A percentile compares a stretch with the other conserved stretches of the same genome.
Evolutionary conservation across 1,140 invertebrate species (phyloP).

Genomic region (Copidosoma floridanum): DNA sequence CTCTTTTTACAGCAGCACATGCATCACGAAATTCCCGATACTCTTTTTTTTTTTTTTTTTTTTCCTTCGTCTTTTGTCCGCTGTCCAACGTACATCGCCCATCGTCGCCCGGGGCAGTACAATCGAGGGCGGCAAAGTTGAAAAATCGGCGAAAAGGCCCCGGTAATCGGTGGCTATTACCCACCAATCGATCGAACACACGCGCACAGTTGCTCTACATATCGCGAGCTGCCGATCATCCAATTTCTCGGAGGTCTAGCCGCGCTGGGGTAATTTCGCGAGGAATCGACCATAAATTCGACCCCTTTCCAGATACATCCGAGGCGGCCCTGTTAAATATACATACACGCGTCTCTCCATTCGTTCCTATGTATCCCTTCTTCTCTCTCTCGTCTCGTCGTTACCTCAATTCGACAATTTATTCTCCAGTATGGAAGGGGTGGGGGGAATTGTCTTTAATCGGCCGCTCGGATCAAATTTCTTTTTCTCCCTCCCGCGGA

Average conservation of each 20-base stretch:
- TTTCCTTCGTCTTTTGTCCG: too few species aligned
- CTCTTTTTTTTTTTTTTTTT: too few species aligned
- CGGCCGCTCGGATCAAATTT: background rate
- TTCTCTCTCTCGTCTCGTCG: background rate
- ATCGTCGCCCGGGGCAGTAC: too few species aligned
- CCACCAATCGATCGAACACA: slow-evolving; percentile 5
- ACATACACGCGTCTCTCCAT: background rate
- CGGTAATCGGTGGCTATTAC: slow-evolving; percentile 21
- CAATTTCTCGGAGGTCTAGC: background rate
- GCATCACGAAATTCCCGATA: too few species aligned
- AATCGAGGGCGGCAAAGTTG: too few species aligned
- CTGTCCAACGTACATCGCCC: too few species aligned
- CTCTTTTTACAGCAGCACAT: too few species aligned
- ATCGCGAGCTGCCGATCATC: background rate
- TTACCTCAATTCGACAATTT: background rate
- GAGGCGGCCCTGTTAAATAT: too few species aligned
- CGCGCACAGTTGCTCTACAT: slow-evolving; percentile 6
- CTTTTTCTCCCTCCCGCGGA: too few species aligned
- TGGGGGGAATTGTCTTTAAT: background rate
- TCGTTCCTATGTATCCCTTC: too few species aligned
- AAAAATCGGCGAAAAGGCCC: background rate
- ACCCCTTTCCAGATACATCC: background rate
- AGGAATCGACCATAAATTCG: slow-evolving; percentile 13
- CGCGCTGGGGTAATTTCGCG: slow-evolving; percentile 4
- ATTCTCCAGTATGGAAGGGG: background rate